A percentile compares a stretch with the other conserved stretches of the same genome.
Conservation (phyloP, 2,797 vertebrate genomes). For the Sylvia borin region DNA sequence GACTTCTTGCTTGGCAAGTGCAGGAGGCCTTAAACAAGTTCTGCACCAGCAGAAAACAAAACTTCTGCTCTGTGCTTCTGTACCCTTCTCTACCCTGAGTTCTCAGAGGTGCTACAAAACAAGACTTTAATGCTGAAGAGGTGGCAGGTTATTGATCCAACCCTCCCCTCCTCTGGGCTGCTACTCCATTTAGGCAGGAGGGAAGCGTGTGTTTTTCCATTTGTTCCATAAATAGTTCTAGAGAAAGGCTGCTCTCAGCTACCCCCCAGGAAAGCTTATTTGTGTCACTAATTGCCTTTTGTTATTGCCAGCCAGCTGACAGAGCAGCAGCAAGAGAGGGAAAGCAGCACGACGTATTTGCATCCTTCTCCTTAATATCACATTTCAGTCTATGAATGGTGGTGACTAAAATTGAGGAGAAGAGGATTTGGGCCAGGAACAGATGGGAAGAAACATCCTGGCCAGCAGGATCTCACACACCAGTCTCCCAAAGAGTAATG, state of each 20-base stretch:
- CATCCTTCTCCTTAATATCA: neutral
- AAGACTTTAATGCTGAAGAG: neutral
- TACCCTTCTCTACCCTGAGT: neutral
- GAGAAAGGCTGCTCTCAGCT: neutral
- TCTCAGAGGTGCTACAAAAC: neutral
- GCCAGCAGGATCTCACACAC: constrained; percentile 42
- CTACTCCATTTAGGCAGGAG: neutral
- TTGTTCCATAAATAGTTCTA: neutral
- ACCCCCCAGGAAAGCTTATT: constrained; percentile 8
- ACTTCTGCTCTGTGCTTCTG: neutral
- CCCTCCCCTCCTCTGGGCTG: neutral
- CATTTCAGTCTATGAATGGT: neutral
- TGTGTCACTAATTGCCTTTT: neutral
- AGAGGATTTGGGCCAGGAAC: constrained; percentile 38
- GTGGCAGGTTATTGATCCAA: neutral
- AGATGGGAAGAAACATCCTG: constrained; percentile 55
- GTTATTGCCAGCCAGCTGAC: neutral
- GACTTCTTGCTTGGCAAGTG: neutral
- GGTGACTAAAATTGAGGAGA: neutral
- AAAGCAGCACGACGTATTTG: neutral
- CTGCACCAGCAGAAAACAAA: neutral
- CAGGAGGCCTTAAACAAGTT: neutral
- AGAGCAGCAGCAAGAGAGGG: neutral
- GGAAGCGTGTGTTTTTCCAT: neutral
- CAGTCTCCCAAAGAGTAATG: neutral